Evolutionary conservation across 2,113 vertebrate genomes (phyloP).

Genomic region (Gambusia holbrooki): DNA sequence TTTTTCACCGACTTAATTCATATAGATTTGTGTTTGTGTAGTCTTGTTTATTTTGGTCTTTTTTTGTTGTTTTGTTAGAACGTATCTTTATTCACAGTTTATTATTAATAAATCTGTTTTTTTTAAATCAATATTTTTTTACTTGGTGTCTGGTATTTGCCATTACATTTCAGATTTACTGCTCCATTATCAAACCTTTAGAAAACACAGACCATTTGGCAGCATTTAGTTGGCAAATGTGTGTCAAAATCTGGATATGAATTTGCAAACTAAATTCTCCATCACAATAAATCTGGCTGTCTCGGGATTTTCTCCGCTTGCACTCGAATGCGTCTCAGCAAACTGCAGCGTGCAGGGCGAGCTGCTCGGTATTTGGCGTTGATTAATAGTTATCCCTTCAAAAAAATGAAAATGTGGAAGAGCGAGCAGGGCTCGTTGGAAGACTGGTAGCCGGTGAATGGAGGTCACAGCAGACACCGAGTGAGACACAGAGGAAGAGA

Average conservation of each 20-base stretch:
- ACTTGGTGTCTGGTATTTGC: not conserved
- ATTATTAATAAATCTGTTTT: no score
- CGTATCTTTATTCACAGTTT: no score
- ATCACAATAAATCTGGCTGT: slow-evolving; percentile 50
- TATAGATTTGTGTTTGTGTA: no score
- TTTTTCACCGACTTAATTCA: no score
- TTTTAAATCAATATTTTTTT: not conserved
- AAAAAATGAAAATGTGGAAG: slow-evolving; percentile 28
- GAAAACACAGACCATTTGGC: not conserved
- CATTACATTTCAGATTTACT: no score
- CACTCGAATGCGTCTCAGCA: slow-evolving; percentile 40
- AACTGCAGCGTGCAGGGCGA: slow-evolving; percentile 19
- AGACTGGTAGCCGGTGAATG: slow-evolving; percentile 64
- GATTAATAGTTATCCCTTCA: slow-evolving; percentile 10
- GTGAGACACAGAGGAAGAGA: slow-evolving; percentile 66
- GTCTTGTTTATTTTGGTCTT: no score
- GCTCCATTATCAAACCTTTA: not conserved
- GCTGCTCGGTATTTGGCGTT: slow-evolving; percentile 35
- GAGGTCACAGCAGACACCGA: slow-evolving; percentile 73
- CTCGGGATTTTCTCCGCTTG: slow-evolving; percentile 33
- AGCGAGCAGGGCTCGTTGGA: slow-evolving; percentile 23
- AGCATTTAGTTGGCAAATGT: not conserved
- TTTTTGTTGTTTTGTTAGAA: no score
- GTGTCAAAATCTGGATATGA: slow-evolving; percentile 8
- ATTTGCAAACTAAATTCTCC: slow-evolving; percentile 22